These are phyloP conservation scores for Heliothis subflexa DNA, from an alignment of 1,140 invertebrate species.

Conservation along the genomic window DNA sequence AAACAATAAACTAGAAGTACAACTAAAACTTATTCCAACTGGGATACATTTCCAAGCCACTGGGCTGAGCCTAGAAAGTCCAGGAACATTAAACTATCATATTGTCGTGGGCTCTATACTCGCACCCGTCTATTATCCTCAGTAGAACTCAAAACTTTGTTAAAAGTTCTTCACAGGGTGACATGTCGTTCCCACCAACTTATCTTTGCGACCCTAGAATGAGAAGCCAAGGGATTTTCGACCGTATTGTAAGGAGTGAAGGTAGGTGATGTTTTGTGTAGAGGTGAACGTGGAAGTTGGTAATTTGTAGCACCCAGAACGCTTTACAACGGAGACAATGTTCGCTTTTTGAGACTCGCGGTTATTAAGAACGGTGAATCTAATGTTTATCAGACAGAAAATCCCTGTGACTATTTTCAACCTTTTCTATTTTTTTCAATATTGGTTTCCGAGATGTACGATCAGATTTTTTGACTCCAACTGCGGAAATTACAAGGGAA, in stretches of 20 bases:
- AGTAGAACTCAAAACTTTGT: slow-evolving; percentile 35
- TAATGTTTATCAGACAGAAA: no score
- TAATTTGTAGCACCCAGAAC: slow-evolving; percentile 21
- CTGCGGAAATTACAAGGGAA: no score
- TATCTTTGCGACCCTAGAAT: background rate
- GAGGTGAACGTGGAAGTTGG: background rate
- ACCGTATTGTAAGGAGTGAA: slow-evolving; percentile 9
- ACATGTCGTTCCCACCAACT: slow-evolving; percentile 12
- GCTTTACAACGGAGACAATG: slow-evolving; percentile 24
- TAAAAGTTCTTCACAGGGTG: slow-evolving; percentile 30
- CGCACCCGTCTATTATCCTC: slow-evolving; percentile 36
- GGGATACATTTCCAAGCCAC: background rate
- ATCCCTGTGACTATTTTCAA: no score
- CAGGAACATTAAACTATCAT: slow-evolving; percentile 40
- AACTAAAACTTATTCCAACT: background rate
- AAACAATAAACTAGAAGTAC: slow-evolving; percentile 14
- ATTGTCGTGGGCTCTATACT: slow-evolving; percentile 12
- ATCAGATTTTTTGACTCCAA: no score
- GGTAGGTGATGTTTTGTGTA: background rate
- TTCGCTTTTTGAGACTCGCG: slow-evolving; percentile 16
- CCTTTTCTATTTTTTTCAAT: no score
- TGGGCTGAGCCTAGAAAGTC: slow-evolving; percentile 27
- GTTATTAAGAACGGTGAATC: no score
- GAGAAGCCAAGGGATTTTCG: background rate
- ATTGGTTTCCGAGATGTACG: no score